These are phyloP conservation scores for Geodia barretti DNA, from an alignment of 37 sponge, comb jelly and placozoan genomes.

Conservation along the genomic window DNA sequence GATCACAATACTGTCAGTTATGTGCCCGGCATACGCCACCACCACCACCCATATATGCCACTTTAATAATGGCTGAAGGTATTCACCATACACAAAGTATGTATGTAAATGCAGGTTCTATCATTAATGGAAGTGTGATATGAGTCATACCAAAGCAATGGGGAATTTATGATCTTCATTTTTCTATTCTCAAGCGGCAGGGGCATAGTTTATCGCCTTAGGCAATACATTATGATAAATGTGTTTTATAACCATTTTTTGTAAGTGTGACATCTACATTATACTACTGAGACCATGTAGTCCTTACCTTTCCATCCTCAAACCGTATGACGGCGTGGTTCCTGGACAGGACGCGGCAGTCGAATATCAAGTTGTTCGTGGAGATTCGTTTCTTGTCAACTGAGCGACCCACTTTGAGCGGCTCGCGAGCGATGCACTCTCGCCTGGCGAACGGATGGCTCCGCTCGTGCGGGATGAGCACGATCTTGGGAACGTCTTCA, in stretches of 20 bases:
- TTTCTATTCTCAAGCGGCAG: too few relatives aligned
- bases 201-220: too few relatives aligned
- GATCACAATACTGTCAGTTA: too few relatives aligned
- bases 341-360: constrained; percentile 96
- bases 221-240: too few relatives aligned
- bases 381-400: constrained; percentile 80
- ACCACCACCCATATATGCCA: background rate
- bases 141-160: too few relatives aligned
- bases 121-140: too few relatives aligned
- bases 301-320: constrained; percentile 86
- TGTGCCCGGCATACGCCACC: background rate
- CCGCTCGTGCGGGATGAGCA: constrained; percentile 67
- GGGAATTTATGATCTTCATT: too few relatives aligned
- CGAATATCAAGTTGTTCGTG: constrained; percentile 91
- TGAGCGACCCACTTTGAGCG: constrained; percentile 86
- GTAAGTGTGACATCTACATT: too few relatives aligned
- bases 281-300: too few relatives aligned
- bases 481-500: constrained; percentile 54
- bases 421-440: constrained; percentile 62
- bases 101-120: too few relatives aligned
- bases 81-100: too few relatives aligned
- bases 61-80: background rate
- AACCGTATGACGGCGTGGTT: constrained; percentile 94
- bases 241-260: too few relatives aligned
- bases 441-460: constrained; percentile 76